A percentile compares a stretch with the other conserved stretches of the same genome.
Evolutionary conservation across 2,797 vertebrate genomes (phyloP).

Genomic region (Netta rufina): DNA sequence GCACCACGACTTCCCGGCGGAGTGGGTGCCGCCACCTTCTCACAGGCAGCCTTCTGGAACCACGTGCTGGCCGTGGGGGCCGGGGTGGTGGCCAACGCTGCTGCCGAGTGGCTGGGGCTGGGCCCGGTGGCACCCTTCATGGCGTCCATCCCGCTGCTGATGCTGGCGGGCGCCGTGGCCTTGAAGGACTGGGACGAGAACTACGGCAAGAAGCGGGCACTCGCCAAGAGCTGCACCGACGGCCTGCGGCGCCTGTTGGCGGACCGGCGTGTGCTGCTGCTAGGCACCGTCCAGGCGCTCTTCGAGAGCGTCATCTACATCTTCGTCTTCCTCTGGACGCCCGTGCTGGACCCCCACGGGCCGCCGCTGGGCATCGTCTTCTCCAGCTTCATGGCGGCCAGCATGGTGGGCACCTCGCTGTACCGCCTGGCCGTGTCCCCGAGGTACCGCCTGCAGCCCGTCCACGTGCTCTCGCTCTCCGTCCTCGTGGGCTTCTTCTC

Average conservation of each 20-base stretch:
- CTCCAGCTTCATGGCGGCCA: conserved; percentile 92
- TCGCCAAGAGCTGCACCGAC: conserved; percentile 85
- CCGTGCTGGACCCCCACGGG: conserved; percentile 91
- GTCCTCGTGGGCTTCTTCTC: conserved; percentile 86
- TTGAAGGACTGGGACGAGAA: conserved; percentile 86
- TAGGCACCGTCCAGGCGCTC: conserved; percentile 91
- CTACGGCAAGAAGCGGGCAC: conserved; percentile 80
- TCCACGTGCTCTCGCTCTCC: conserved; percentile 91
- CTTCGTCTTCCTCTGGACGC: conserved; percentile 96
- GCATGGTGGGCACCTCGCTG: conserved; percentile 89
- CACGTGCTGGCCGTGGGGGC: conserved; percentile 87
- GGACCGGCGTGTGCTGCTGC: conserved; percentile 87
- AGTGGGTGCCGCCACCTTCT: conserved; percentile 93
- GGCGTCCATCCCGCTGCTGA: conserved; percentile 87
- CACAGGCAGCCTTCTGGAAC: conserved; percentile 89
- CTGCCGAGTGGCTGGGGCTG: conserved; percentile 89
- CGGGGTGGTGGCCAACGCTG: conserved; percentile 86
- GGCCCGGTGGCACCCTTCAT: conserved; percentile 93
- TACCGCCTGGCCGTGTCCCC: conserved; percentile 89
- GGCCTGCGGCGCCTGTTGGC: conserved; percentile 89
- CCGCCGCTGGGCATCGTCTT: conserved; percentile 92
- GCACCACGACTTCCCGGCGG: conserved; percentile 88
- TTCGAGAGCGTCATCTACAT: conserved; percentile 95
- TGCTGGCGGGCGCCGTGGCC: conserved; percentile 82
- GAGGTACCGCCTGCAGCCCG: conserved; percentile 88